Evolutionary conservation across 2,888 invertebrate genomes (phyloP), one percentile per base, ranked within the genome.

Genomic region (Pachliopta kotzebuea): DNA sequence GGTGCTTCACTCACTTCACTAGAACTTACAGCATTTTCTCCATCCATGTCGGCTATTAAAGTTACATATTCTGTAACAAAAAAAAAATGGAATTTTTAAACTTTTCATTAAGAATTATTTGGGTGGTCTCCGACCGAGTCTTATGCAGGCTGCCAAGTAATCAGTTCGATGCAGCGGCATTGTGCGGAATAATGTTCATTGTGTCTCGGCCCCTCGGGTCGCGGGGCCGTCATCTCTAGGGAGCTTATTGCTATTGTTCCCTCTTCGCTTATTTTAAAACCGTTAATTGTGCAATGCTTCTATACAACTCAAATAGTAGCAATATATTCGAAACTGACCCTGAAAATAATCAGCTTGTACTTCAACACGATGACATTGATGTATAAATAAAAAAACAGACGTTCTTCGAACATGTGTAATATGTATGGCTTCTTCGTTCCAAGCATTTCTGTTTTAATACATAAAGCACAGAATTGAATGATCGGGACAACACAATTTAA

Each of bases 11-110:
- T 68, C 64, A 75, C 75, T 71, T 79, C 85, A 64, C 70, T 75
- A 70, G 74, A 73, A 70, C 74, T 75, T 63, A 71, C 73, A 67
- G 75, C 75, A 70, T 70, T 76, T 73, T 83, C 83, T 76, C 86
- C 88, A 77, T 87, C 88, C 90, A 91, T 91, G 70, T 75, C 77
- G 73, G 62, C 67, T 72, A 68, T 76, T 74, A 76, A 76, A 78
- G 76, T 89, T 77, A 90, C 90, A 91, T 91, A 83, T 84, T 90
- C 90, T 91, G 90, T 68, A 90, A 90, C 83, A 85, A 89, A 72
- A 71, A 66, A 79, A 75, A 58, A 54, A 65, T 66, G 67, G 56
- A 45, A 60, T 20, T 24, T 65, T 29, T 66, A 54, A 65, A 65
- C 49, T 65, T 20, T 63, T 57, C 67, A 63, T 63, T 67, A 70